phyloP scores from a whole-genome alignment of 2,797 vertebrate genomes.

The Lacerta viridis region DNA sequence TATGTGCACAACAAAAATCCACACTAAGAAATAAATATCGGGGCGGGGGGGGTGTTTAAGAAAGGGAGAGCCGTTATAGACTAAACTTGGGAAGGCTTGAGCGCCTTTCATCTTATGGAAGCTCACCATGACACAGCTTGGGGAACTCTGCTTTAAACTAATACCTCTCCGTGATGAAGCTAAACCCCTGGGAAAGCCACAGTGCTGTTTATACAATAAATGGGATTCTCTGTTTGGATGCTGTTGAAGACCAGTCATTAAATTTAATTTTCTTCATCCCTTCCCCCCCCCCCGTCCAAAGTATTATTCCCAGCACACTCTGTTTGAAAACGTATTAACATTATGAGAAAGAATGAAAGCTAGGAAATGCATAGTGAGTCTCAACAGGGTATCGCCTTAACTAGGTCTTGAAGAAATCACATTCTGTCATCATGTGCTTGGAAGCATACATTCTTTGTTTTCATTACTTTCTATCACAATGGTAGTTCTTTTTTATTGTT shows the following conservation, averaged over 20 bases:
- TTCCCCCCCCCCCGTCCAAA: not conserved
- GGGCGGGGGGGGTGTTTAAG: not conserved
- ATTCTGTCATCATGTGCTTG: conserved; percentile 35
- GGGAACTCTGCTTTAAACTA: conserved; percentile 15
- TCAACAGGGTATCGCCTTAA: conserved; percentile 43
- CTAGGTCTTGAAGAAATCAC: conserved; percentile 45
- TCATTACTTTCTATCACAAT: conserved; percentile 43
- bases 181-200: conserved; percentile 18
- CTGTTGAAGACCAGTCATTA: conserved; percentile 10
- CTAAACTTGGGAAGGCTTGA: not conserved
- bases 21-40: not conserved
- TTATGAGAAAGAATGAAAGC: conserved; percentile 49
- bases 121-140: not conserved
- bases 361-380: conserved; percentile 36
- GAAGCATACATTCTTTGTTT: conserved; percentile 57
- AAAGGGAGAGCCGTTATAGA: not conserved
- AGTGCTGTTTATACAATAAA: conserved; percentile 36
- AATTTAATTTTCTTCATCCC: conserved; percentile 14
- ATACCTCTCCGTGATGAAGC: conserved; percentile 7
- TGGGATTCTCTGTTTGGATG: conserved; percentile 1
- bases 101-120: conserved; percentile 18
- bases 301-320: accelerated
- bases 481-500: conserved; percentile 35
- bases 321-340: conserved; percentile 50
- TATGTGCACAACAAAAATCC: not conserved